These are phyloP conservation scores for Epizoanthus ramosus DNA, from an alignment of 92 coral and sea anemone genomes.

Conservation along the genomic window DNA sequence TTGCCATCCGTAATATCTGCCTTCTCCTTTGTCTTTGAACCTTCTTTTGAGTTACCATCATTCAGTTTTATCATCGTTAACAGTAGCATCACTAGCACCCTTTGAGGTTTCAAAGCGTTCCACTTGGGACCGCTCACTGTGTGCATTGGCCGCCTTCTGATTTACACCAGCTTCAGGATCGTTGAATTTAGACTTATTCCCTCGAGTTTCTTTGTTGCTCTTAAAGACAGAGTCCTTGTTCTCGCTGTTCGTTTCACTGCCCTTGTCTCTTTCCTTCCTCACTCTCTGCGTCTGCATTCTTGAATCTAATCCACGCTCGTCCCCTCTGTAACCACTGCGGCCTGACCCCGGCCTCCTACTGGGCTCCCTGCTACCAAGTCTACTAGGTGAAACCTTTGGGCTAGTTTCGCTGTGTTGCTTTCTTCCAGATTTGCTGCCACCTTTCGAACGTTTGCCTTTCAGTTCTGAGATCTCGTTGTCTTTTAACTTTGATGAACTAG, in stretches of 20 bases:
- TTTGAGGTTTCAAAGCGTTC: neutral
- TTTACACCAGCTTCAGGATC: neutral
- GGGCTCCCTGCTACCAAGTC: neutral
- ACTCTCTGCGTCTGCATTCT: neutral
- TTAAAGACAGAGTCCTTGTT: neutral
- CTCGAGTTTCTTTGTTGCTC: neutral
- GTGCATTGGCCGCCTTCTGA: neutral
- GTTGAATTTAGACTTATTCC: neutral
- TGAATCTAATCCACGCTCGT: neutral
- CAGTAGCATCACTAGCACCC: neutral
- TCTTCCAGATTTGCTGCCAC: neutral
- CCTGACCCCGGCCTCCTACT: neutral
- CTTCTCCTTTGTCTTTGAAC: neutral
- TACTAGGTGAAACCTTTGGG: constrained; percentile 11
- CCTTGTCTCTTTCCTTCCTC: neutral
- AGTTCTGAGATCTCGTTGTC: neutral
- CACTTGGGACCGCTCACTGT: neutral
- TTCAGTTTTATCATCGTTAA: too few species aligned
- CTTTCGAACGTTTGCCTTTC: neutral
- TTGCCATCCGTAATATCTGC: neutral
- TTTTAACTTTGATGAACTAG: constrained; percentile 3
- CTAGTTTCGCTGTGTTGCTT: neutral
- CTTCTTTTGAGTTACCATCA: too few species aligned
- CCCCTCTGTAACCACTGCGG: neutral
- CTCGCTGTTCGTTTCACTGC: neutral